Conservation (phyloP, 2,113 vertebrate genomes). For the Coturnix japonica region DNA sequence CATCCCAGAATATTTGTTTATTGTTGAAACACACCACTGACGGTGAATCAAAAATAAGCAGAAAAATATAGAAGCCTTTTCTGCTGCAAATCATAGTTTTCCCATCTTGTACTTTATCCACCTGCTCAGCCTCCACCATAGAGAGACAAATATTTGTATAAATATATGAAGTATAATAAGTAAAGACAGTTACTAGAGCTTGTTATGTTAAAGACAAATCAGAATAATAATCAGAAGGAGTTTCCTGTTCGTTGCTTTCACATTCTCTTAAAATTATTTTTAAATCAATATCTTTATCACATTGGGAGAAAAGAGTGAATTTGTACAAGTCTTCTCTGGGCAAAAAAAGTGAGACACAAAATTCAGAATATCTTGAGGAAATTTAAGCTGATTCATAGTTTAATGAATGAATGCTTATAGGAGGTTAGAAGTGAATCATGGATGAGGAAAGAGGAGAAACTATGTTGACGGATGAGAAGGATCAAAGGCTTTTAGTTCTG, state of each 20-base stretch:
- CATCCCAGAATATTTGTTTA: neutral
- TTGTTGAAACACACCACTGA: accelerated
- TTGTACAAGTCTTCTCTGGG: neutral
- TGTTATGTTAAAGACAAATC: neutral
- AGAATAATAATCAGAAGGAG: neutral
- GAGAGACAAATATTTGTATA: neutral
- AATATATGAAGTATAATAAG: too few species aligned
- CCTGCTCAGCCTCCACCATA: neutral
- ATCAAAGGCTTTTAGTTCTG: neutral
- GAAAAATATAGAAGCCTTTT: neutral
- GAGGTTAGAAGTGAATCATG: neutral
- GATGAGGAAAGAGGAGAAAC: neutral
- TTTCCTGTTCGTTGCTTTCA: neutral
- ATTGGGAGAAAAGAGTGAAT: neutral
- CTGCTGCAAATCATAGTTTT: neutral
- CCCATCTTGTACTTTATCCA: neutral
- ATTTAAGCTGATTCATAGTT: neutral
- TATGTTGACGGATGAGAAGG: neutral
- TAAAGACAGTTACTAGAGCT: neutral
- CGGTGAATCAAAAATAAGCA: neutral
- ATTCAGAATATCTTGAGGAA: neutral
- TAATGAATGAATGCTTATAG: neutral
- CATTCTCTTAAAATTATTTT: neutral
- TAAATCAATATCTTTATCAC: neutral
- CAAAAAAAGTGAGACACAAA: neutral